Evolutionary conservation across 2,888 invertebrate genomes (phyloP).

Genomic region (Selenia dentaria): DNA sequence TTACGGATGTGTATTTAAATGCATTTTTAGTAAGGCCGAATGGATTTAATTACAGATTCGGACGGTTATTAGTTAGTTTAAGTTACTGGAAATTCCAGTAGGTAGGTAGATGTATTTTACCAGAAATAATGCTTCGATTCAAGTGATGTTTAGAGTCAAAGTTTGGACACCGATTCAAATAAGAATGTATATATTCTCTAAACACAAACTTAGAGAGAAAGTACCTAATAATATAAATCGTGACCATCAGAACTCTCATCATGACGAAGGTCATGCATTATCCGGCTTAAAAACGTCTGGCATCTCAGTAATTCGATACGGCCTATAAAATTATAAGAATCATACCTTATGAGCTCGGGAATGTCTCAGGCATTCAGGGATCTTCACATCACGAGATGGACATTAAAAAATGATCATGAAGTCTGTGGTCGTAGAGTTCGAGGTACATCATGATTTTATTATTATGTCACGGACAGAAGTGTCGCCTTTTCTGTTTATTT

Average conservation of each 20-base stretch:
- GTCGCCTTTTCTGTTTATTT: too few species aligned
- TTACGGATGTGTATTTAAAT: slow-evolving; percentile 2
- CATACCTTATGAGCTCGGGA: slow-evolving; percentile 18
- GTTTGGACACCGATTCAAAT: too few species aligned
- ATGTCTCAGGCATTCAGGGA: slow-evolving; percentile 2
- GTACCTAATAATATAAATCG: too few species aligned
- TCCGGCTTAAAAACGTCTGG: slow-evolving; percentile 14
- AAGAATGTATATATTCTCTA: too few species aligned
- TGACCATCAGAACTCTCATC: too few species aligned
- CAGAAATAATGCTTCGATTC: too few species aligned
- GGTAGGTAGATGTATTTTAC: slow-evolving; percentile 3
- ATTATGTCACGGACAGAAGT: too few species aligned
- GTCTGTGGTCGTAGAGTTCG: too few species aligned
- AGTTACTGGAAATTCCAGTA: slow-evolving; percentile 7
- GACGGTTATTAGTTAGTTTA: slow-evolving; percentile 5
- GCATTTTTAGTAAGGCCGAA: slow-evolving; percentile 6
- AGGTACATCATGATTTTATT: too few species aligned
- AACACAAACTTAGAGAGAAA: too few species aligned
- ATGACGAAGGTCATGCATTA: slow-evolving; percentile 20
- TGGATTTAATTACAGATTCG: slow-evolving; percentile 6
- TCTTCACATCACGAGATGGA: slow-evolving; percentile 13
- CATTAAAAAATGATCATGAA: slow-evolving; percentile 14
- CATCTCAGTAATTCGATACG: slow-evolving; percentile 15
- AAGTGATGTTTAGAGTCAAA: too few species aligned
- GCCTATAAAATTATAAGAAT: slow-evolving; percentile 22